A percentile compares a stretch with the other conserved stretches of the same genome.
These are phyloP conservation scores for Drosophila nannoptera DNA, from an alignment of 1,140 invertebrate genomes.

Conservation along the genomic window DNA sequence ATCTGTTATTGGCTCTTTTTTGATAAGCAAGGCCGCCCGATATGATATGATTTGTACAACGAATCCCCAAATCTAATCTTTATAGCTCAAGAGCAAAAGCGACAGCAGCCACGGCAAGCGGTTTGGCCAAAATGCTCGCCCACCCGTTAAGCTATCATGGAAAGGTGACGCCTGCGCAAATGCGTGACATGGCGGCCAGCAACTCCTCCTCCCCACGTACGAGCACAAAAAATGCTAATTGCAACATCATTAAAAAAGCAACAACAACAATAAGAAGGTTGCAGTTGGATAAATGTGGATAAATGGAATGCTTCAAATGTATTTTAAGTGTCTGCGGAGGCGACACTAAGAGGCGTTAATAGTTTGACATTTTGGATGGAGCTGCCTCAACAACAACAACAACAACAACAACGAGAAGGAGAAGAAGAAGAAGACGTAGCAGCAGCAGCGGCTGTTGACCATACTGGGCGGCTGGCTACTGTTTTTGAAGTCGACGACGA, in stretches of 20 bases:
- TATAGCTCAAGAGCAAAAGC: slow-evolving; percentile 27
- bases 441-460: slow-evolving; percentile 10
- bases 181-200: slow-evolving; percentile 54
- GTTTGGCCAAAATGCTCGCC: slow-evolving; percentile 45
- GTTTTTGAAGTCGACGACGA: slow-evolving; percentile 48
- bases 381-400: slow-evolving; percentile 10
- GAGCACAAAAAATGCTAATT: slow-evolving; percentile 64
- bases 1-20: not conserved
- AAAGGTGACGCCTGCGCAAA: slow-evolving; percentile 64
- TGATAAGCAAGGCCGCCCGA: slow-evolving; percentile 20
- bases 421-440: too few relatives aligned
- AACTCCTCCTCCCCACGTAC: slow-evolving; percentile 37
- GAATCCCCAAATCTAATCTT: slow-evolving; percentile 13
- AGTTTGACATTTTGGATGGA: slow-evolving; percentile 73
- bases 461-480: slow-evolving; percentile 54
- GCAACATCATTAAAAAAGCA: slow-evolving; percentile 52
- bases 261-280: slow-evolving; percentile 18
- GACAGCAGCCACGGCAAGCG: slow-evolving; percentile 14
- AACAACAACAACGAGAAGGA: slow-evolving; percentile 4
- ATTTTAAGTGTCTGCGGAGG: slow-evolving; percentile 69
- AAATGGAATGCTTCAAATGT: slow-evolving; percentile 1
- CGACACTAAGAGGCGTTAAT: slow-evolving; percentile 77
- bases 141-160: slow-evolving; percentile 42
- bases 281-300: slow-evolving; percentile 6
- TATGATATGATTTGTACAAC: slow-evolving; percentile 12